phyloP scores from a whole-genome alignment of 1,140 invertebrate species.

The Drosophila saltans region DNA sequence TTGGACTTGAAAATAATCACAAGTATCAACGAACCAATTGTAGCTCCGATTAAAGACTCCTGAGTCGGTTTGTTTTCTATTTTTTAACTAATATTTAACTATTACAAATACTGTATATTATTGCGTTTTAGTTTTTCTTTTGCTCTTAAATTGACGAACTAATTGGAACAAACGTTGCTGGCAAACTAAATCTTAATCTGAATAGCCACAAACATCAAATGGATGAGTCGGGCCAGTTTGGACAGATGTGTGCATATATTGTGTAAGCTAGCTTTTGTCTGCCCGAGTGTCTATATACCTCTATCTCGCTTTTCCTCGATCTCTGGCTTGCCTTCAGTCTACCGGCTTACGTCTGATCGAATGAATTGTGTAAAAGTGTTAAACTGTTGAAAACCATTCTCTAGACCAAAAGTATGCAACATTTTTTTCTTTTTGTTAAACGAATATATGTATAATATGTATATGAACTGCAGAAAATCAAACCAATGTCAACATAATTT shows the following conservation, averaged over 20 bases:
- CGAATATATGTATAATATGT: no score
- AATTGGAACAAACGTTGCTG: slow-evolving; percentile 70
- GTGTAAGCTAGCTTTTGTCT: slow-evolving; percentile 52
- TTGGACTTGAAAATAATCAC: slow-evolving; percentile 11
- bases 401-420: slow-evolving; percentile 37
- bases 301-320: background rate
- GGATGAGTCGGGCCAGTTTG: slow-evolving; percentile 23
- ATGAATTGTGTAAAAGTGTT: background rate
- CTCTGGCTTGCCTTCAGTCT: background rate
- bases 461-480: no score
- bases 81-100: background rate
- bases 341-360: background rate
- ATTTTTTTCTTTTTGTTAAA: background rate
- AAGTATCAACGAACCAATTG: background rate
- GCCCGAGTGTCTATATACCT: slow-evolving; percentile 8
- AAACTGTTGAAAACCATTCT: background rate
- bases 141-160: slow-evolving; percentile 58
- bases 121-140: slow-evolving; percentile 25
- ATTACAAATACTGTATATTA: slow-evolving; percentile 24
- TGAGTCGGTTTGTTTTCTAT: background rate
- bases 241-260: slow-evolving; percentile 14
- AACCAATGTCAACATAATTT: no score
- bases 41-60: background rate
- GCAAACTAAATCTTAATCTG: slow-evolving; percentile 53
- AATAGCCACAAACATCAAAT: slow-evolving; percentile 27